Percentiles rank a stretch among this genome's conserved stretches.
Evolutionary conservation across 2,113 vertebrate species (phyloP).

Genomic region (Psilopsiagon aymara): DNA sequence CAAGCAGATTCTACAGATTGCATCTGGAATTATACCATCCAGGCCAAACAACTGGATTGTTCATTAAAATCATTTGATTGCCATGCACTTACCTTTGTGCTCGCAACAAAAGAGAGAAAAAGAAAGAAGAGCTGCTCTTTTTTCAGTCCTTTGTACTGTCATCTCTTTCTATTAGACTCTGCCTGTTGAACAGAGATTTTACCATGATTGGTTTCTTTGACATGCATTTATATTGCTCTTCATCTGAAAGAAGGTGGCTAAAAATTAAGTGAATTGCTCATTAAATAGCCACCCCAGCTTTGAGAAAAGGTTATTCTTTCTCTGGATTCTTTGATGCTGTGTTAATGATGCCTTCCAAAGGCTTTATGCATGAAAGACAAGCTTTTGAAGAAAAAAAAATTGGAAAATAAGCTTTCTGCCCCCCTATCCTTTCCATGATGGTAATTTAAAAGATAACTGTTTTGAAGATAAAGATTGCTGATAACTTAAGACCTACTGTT

Average conservation of each 20-base stretch:
- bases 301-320: conserved; percentile 54
- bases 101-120: conserved; percentile 31
- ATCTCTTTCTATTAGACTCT: conserved; percentile 43
- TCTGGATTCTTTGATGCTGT: conserved; percentile 13
- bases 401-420: background rate
- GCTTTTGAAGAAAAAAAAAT: conserved; percentile 49
- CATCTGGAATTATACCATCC: background rate
- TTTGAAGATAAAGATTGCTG: conserved; percentile 64
- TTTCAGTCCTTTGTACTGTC: conserved; percentile 43
- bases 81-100: conserved; percentile 59
- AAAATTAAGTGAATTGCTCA: conserved; percentile 76
- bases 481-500: conserved; percentile 11
- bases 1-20: background rate
- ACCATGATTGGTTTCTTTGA: conserved; percentile 63
- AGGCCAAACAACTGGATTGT: conserved; percentile 41
- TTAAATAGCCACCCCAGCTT: conserved; percentile 58
- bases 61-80: conserved; percentile 61
- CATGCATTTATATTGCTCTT: conserved; percentile 53
- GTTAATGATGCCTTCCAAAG: conserved; percentile 43
- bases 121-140: background rate
- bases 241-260: conserved; percentile 61
- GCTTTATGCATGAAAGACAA: conserved; percentile 56
- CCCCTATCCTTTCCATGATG: background rate
- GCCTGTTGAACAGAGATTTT: conserved; percentile 53
- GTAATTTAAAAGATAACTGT: conserved; percentile 60